Base-by-base conservation (phyloP, 2,888 invertebrate genomes). In the Zhuqinia jingwanae region DNA sequence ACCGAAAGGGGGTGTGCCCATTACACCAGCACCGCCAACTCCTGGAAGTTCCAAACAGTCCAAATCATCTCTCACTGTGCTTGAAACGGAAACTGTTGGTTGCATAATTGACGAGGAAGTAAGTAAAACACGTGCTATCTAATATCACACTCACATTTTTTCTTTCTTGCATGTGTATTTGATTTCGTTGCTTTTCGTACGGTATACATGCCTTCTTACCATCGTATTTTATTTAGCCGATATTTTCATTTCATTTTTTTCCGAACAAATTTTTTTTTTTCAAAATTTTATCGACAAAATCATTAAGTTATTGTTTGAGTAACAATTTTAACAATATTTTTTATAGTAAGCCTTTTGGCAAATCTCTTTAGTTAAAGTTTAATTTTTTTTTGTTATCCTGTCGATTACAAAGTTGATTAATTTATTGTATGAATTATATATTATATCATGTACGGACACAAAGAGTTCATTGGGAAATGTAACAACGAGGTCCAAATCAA, bases 71-170 rank as follows among this genome's bases (percentile, higher is more conserved):
- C 85, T 90, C 68, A 85, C 87, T 1, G 90, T 90, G 6, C 92
- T 93, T 10, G 91, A 92, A 17, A 92, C 92, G 2, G 92, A 93
- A 90, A 93, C 93, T 20, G 92, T 93, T 25, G 92, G 92, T 30
- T 90, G 88, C 27, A 90, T 91, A 68, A 89, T 91, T 70, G 90
- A 91, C 68, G 90, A 90, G 11, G 81, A 90, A 58, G 90, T 90
- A 88, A 85, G 82, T 36, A n/a, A 25, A 36, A 8, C n/a, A n/a
- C n/a, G n/a, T n/a, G n/a, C n/a, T n/a, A n/a, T 30, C 11, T 68
- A 45, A n/a, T n/a, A 36, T 17, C 27, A 1, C 27, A 20, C 20
- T 10, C 20, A 17, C n/a, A 15, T 25, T 60, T 3, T 27, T 60
- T 27, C 15, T 45, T 45, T 70, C 25, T n/a, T 70, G 45, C 70